phyloP scores from a whole-genome alignment of 2,797 vertebrate species.

The Phylloscopus collybita region DNA sequence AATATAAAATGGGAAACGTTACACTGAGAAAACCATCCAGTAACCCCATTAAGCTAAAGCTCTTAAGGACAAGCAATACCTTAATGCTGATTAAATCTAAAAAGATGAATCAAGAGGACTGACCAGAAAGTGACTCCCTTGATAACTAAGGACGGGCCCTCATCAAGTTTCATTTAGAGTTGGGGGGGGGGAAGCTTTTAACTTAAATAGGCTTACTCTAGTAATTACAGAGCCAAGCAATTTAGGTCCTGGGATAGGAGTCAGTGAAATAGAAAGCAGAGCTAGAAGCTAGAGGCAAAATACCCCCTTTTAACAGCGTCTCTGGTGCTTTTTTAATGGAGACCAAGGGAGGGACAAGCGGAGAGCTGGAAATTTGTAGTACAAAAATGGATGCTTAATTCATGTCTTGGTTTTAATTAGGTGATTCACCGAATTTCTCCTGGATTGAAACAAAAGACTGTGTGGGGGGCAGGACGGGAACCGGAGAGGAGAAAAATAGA shows the following conservation, averaged over 20 bases:
- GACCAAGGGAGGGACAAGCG: constrained; percentile 79
- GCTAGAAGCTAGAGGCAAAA: constrained; percentile 85
- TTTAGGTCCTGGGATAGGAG: constrained; percentile 86
- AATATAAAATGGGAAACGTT: constrained; percentile 82
- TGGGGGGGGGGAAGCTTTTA: constrained; percentile 84
- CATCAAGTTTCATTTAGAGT: constrained; percentile 96
- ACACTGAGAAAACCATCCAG: constrained; percentile 90
- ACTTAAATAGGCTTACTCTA: constrained; percentile 95
- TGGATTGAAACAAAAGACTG: constrained; percentile 77
- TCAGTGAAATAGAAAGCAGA: constrained; percentile 87
- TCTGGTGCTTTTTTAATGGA: constrained; percentile 83
- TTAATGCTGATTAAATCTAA: constrained; percentile 98
- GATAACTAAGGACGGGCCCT: constrained; percentile 92
- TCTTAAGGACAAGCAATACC: constrained; percentile 97
- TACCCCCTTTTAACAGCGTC: constrained; percentile 76
- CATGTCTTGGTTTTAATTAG: constrained; percentile 84
- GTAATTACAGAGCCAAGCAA: constrained; percentile 96
- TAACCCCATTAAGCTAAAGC: constrained; percentile 96
- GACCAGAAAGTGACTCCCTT: constrained; percentile 92
- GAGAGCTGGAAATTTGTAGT: constrained; percentile 80
- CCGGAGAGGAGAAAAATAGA: not conserved
- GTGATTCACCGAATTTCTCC: constrained; percentile 80
- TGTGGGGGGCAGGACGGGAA: constrained; percentile 30
- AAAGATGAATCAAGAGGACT: constrained; percentile 92
- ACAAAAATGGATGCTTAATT: constrained; percentile 84